Evolutionary conservation across 2,797 vertebrate species (phyloP).

Genomic region (Poeciliopsis gracilis): DNA sequence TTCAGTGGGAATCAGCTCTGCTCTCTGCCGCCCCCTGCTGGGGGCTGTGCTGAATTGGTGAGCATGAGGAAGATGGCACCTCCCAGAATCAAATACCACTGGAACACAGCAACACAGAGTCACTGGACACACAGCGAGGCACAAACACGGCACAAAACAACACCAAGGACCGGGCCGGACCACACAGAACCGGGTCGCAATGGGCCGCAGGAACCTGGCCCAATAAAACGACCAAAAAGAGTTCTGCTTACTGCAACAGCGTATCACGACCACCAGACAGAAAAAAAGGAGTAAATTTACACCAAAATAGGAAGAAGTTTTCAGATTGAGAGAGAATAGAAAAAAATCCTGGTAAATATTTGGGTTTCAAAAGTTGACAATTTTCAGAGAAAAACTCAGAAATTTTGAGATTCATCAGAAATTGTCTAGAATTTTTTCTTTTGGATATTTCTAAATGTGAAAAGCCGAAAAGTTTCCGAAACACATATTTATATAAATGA

Average conservation of each 20-base stretch:
- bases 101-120: conserved; percentile 82
- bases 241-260: too few species aligned
- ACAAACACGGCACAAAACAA: conserved; percentile 36
- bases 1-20: conserved; percentile 88
- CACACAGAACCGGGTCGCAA: background rate
- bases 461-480: too few species aligned
- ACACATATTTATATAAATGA: too few species aligned
- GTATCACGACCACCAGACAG: too few species aligned
- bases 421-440: too few species aligned
- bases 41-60: conserved; percentile 88
- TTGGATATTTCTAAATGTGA: too few species aligned
- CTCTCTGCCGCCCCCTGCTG: conserved; percentile 84
- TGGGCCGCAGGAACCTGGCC: background rate
- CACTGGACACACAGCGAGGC: conserved; percentile 45
- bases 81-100: conserved; percentile 97
- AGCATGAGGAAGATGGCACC: conserved; percentile 92
- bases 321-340: too few species aligned
- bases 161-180: conserved; percentile 10
- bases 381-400: too few species aligned
- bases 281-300: too few species aligned
- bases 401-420: too few species aligned
- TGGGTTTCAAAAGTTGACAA: too few species aligned
- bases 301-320: too few species aligned
- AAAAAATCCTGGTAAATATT: background rate
- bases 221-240: background rate